Evolutionary conservation across 2,888 invertebrate species (phyloP).

Genomic region (Troides oblongomaculatus): DNA sequence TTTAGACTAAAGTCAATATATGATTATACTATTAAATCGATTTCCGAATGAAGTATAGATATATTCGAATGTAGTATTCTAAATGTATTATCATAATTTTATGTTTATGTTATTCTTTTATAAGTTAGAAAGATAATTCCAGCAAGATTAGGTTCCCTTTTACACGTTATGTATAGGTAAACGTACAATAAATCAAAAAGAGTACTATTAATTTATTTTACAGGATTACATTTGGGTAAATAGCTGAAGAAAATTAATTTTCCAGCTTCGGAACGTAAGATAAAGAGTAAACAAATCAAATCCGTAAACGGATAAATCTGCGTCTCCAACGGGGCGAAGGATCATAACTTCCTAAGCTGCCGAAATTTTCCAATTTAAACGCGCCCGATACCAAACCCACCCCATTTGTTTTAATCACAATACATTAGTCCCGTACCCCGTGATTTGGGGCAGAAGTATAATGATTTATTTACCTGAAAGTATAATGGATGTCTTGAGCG

Average conservation of each 20-base stretch:
- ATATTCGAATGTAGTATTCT: too few species aligned
- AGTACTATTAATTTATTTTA: neutral
- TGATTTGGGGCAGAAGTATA: constrained; percentile 21
- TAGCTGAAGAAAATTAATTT: constrained; percentile 20
- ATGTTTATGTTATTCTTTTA: too few species aligned
- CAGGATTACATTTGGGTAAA: constrained; percentile 2
- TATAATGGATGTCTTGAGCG: neutral
- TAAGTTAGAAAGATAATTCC: too few species aligned
- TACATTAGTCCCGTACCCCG: constrained; percentile 31
- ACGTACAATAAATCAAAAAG: too few species aligned
- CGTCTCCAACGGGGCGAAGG: constrained; percentile 49
- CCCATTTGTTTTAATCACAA: constrained; percentile 41
- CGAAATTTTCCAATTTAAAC: constrained; percentile 53
- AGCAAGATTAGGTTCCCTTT: too few species aligned
- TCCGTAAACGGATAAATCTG: constrained; percentile 58
- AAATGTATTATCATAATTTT: too few species aligned
- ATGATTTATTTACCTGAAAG: constrained; percentile 18
- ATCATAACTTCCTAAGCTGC: constrained; percentile 67
- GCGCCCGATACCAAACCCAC: constrained; percentile 40
- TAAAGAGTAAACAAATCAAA: constrained; percentile 56
- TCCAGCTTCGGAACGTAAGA: constrained; percentile 8
- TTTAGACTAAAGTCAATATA: too few species aligned
- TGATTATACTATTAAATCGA: too few species aligned
- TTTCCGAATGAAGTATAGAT: too few species aligned
- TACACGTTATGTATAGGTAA: too few species aligned